phyloP scores from a whole-genome alignment of 2,797 vertebrate species.

The Dermochelys coriacea region DNA sequence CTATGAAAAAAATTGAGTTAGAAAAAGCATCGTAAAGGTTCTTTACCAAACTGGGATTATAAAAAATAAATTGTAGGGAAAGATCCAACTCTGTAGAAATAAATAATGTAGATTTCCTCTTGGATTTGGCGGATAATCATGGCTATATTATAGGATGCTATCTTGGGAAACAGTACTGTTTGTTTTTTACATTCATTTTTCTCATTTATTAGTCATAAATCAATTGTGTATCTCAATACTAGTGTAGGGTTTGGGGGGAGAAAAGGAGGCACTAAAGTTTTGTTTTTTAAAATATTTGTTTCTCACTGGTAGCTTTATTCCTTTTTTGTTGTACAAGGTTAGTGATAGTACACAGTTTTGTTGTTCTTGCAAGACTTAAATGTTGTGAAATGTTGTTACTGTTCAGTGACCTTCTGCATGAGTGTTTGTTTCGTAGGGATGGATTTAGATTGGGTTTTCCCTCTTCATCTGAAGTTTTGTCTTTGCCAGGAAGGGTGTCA shows the following conservation, averaged over 20 bases:
- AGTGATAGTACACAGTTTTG: neutral
- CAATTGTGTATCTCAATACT: neutral
- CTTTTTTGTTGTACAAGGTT: neutral
- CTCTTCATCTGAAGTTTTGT: neutral
- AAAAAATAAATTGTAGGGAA: slow-evolving; percentile 23
- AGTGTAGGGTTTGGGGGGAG: neutral
- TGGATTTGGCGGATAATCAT: slow-evolving; percentile 6
- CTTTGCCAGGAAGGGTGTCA: slow-evolving; percentile 16
- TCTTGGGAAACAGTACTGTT: neutral
- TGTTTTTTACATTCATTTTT: slow-evolving; percentile 33
- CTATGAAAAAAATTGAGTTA: slow-evolving; percentile 21
- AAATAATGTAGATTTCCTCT: slow-evolving; percentile 57
- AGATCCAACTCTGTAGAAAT: slow-evolving; percentile 11
- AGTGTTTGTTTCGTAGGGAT: neutral
- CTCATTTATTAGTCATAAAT: neutral
- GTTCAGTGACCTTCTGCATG: neutral
- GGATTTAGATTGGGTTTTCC: neutral
- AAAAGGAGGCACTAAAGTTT: neutral
- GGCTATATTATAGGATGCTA: neutral
- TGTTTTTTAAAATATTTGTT: neutral
- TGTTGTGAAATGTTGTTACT: neutral
- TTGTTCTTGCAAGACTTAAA: neutral
- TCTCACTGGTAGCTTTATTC: neutral
- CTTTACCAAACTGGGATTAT: slow-evolving; percentile 15
- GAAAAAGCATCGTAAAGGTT: neutral